A percentile compares a stretch with the other conserved stretches of the same genome.
Evolutionary conservation across 2,888 invertebrate genomes (phyloP).

Genomic region (Archips crataeganus): DNA sequence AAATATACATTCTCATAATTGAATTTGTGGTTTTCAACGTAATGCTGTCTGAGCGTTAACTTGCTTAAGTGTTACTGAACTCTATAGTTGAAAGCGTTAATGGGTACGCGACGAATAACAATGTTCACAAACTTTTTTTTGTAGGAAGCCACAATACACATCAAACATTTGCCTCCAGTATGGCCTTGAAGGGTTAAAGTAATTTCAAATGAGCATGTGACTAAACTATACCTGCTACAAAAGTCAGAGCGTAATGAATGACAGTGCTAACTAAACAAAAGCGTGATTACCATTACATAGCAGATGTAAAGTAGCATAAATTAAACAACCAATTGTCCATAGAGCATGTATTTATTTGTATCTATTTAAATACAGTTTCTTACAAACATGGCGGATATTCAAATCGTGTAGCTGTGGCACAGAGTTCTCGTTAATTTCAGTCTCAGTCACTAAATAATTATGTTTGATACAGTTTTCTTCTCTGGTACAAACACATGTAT

Average conservation of each 20-base stretch:
- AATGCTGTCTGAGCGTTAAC: no score
- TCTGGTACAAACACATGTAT: constrained; percentile 80
- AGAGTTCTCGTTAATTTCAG: constrained; percentile 65
- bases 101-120: no score
- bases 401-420: constrained; percentile 89
- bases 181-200: constrained; percentile 22
- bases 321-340: constrained; percentile 31
- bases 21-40: no score
- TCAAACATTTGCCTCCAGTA: neutral
- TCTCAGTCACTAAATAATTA: constrained; percentile 65
- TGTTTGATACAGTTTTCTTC: constrained; percentile 76
- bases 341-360: constrained; percentile 44
- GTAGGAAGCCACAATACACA: no score
- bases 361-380: constrained; percentile 72
- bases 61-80: no score
- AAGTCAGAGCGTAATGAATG: constrained; percentile 13
- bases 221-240: constrained; percentile 6
- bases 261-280: constrained; percentile 21
- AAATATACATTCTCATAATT: no score
- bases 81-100: no score
- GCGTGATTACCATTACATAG: constrained; percentile 31
- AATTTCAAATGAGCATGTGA: constrained; percentile 18
- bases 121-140: no score
- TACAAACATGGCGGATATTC: constrained; percentile 89
- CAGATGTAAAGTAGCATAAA: constrained; percentile 24